Evolutionary conservation across 2,113 vertebrate genomes (phyloP).

Genomic region (Lucifuga dentata): DNA sequence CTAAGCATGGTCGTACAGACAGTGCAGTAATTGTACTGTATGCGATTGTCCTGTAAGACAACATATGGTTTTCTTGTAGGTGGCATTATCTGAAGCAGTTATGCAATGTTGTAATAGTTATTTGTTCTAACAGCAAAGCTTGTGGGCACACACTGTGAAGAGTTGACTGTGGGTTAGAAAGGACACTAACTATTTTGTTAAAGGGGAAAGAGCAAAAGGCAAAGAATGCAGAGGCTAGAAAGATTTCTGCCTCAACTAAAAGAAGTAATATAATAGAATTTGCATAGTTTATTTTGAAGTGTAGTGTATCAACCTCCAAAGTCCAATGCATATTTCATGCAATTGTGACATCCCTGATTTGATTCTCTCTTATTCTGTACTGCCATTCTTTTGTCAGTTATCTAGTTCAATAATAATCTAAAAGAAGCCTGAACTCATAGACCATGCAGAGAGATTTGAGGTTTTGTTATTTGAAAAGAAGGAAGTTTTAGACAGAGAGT

Average conservation of each 20-base stretch:
- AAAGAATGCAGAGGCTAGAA: background rate
- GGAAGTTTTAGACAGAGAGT: background rate
- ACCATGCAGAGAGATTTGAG: background rate
- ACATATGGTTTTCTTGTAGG: conserved; percentile 19
- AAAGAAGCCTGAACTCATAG: no score
- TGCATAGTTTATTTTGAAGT: conserved; percentile 9
- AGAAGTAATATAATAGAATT: background rate
- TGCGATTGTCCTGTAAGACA: conserved; percentile 12
- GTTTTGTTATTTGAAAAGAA: background rate
- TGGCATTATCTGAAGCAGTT: conserved; percentile 39
- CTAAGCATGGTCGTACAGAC: conserved; percentile 16
- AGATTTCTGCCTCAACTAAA: background rate
- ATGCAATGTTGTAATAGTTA: conserved; percentile 36
- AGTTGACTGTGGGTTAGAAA: background rate
- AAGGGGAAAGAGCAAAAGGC: background rate
- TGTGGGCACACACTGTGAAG: background rate
- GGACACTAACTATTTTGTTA: background rate
- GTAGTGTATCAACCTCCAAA: no score
- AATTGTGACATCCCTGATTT: no score
- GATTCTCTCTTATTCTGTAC: no score
- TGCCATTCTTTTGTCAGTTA: no score
- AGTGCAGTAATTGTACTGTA: conserved; percentile 31
- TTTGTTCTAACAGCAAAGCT: background rate
- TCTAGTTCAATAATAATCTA: no score
- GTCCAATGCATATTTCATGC: no score